Percentiles rank a stretch among this genome's conserved stretches.
Evolutionary conservation across 2,113 vertebrate species (phyloP).

Genomic region (Anguilla japonica): DNA sequence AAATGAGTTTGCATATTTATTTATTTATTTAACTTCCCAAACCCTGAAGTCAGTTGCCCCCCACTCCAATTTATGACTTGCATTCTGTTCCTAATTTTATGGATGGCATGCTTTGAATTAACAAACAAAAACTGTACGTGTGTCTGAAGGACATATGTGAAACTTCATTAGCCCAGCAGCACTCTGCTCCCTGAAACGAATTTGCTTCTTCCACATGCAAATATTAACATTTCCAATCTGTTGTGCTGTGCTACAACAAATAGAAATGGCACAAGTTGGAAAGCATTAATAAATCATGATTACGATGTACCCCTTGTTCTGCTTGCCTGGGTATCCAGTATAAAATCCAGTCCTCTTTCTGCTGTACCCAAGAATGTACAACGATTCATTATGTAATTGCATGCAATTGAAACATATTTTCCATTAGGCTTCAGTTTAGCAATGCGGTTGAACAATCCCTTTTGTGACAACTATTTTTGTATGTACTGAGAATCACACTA

Average conservation of each 20-base stretch:
- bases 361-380: not conserved
- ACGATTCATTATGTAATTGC: constrained; percentile 11
- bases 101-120: constrained; percentile 56
- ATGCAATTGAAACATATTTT: constrained; percentile 11
- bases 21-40: constrained; percentile 42
- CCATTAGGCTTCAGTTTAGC: constrained; percentile 6
- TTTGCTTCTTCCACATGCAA: constrained; percentile 50
- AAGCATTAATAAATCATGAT: constrained; percentile 74
- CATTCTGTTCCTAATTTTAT: constrained; percentile 51
- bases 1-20: constrained; percentile 50
- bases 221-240: constrained; percentile 72
- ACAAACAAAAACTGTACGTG: constrained; percentile 23
- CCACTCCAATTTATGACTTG: constrained; percentile 39
- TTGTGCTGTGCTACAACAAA: constrained; percentile 61
- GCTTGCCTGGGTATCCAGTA: not conserved
- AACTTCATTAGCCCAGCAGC: constrained; percentile 53
- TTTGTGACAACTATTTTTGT: not conserved
- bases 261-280: constrained; percentile 56
- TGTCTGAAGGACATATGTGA: constrained; percentile 57
- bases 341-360: constrained; percentile 13
- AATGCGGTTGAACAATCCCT: not conserved
- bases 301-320: constrained; percentile 59
- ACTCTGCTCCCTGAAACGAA: constrained; percentile 26
- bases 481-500: constrained; percentile 35
- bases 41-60: constrained; percentile 4